Conservation (phyloP, 2,797 vertebrate species). For the Dendrocincla fuliginosa region DNA sequence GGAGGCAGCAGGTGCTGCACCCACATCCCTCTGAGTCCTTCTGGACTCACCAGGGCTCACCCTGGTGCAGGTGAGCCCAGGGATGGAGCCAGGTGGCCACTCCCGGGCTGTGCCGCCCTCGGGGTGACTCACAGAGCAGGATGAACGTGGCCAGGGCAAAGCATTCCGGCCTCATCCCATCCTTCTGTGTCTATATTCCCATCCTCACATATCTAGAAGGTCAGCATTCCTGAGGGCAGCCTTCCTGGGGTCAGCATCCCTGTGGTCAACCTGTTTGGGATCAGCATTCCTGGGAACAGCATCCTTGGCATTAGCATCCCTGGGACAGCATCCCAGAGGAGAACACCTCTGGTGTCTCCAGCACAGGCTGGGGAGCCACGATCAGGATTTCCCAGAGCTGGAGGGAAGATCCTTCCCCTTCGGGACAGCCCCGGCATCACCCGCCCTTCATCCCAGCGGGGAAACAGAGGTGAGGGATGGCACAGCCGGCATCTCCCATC, state of each 20-base stretch:
- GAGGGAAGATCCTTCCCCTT: not conserved
- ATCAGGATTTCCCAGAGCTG: not conserved
- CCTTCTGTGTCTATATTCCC: not conserved
- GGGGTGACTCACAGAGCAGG: not conserved
- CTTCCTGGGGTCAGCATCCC: not conserved
- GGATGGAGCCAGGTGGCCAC: not conserved
- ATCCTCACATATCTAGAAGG: not conserved
- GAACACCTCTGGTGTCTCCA: not conserved
- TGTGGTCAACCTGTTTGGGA: not conserved
- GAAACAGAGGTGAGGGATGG: not conserved
- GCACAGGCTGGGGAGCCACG: not conserved
- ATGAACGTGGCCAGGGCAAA: rapidly evolving
- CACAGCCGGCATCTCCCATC: rapidly evolving
- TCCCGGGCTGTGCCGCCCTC: not conserved
- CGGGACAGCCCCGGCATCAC: not conserved
- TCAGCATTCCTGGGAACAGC: not conserved
- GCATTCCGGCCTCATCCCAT: not conserved
- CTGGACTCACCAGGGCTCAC: not conserved
- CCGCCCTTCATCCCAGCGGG: not conserved
- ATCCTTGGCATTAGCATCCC: not conserved
- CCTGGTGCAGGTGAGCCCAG: not conserved
- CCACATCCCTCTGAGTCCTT: not conserved
- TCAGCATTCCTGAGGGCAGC: not conserved
- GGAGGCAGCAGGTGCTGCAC: not conserved
- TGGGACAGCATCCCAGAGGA: not conserved